phyloP scores from a whole-genome alignment of 2,888 invertebrate species.

The Biston betularia region DNA sequence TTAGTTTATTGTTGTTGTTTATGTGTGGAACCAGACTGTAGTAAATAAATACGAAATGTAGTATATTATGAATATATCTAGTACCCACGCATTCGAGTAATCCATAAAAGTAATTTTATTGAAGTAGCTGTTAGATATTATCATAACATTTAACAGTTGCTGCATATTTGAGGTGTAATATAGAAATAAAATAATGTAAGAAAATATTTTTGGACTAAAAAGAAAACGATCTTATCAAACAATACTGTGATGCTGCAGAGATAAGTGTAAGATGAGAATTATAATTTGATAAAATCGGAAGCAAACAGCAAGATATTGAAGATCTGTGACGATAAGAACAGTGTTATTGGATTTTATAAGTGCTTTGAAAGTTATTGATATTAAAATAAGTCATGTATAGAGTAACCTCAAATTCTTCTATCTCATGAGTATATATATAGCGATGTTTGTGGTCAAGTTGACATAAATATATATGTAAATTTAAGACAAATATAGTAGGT shows the following conservation, averaged over 20 bases:
- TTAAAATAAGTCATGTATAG: neutral
- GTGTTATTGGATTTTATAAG: neutral
- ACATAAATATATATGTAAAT: too few species aligned
- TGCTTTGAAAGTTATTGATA: neutral
- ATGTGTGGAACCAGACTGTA: too few species aligned
- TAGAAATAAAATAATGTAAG: conserved; percentile 1
- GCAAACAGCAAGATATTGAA: neutral
- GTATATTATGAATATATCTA: neutral
- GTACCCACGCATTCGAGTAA: neutral
- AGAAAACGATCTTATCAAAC: neutral
- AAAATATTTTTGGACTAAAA: conserved; percentile 7
- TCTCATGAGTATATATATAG: too few species aligned
- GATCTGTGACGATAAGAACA: neutral
- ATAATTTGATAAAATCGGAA: neutral
- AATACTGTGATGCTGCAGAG: conserved; percentile 2
- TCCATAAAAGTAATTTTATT: neutral
- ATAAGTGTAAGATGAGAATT: conserved; percentile 4
- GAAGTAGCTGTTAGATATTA: neutral
- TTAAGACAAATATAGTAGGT: too few species aligned
- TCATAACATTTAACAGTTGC: neutral
- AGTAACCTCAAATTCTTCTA: too few species aligned
- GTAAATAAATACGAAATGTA: too few species aligned
- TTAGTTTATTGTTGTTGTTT: too few species aligned
- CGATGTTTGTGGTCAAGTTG: too few species aligned
- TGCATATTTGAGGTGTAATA: neutral